Base-by-base conservation (phyloP, 53 echinoderm and acorn worm species). In the Arbacia lixula region DNA sequence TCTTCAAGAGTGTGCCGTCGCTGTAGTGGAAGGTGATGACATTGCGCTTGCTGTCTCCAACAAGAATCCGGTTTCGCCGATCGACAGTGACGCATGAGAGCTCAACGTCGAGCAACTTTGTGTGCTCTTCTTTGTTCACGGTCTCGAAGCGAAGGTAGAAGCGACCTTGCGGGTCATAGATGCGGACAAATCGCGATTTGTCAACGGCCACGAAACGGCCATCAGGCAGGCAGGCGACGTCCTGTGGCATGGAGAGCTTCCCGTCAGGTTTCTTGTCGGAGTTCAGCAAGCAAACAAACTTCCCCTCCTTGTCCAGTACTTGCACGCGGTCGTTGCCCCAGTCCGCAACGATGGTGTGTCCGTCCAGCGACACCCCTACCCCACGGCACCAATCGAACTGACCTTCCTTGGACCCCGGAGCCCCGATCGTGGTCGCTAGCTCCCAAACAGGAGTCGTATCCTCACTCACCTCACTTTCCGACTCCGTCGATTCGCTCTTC, bases 281-380 rank as follows among this genome's bases (percentile, higher is more conserved):
- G 86, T 95, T 95, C 9, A 95, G 84, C 0, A 91, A 55, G 51
- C 95, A 95, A 2, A 86, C 3, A 43, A 95, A 95, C 21, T 56
- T 79, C 1, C 89, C 87, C 0, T 89, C 85, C 36, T 73, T 74
- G 83, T 95, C 87, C n/a, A 95, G 91, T 19, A 95, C 91, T 65
- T 95, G 95, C 3, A 91, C 95, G 28, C 95, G 89, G 51, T 95
- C 91, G 71, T 95, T 95, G 4, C 95, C 95, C 95, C 95, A 95
- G 56, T 95, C 95, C 22, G 95, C 95, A n/a, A 95, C 95, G 3
- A 91, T 84, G 12, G 85, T 79, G 74, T 91, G 88, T 2, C 91
- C 87, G 42, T 95, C 95, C 43, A 91, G 31, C 12, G 91, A 95
- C 0, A 87, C 89, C 19, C 89, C 71, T 12, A 95, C 89, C 0